A percentile compares a stretch with the other conserved stretches of the same genome.
phyloP scores from a whole-genome alignment of 2,888 invertebrate genomes.

The Epirrita christyi region DNA sequence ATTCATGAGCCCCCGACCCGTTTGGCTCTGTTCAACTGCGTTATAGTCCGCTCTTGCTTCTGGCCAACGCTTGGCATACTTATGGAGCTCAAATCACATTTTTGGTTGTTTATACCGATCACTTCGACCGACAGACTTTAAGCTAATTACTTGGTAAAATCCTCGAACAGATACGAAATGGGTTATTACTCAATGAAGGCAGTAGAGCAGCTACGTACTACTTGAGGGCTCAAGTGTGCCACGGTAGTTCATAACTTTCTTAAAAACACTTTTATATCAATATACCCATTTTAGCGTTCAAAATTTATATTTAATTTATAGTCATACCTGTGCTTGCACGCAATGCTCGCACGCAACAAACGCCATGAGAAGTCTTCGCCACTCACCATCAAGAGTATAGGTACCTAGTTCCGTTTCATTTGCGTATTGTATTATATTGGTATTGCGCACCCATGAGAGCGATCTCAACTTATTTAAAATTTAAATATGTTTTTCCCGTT shows the following conservation, averaged over 20 bases:
- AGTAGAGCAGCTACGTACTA: neutral
- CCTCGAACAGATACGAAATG: too few relatives aligned
- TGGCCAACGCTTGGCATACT: too few relatives aligned
- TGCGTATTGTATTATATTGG: constrained; percentile 1
- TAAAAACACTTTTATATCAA: neutral
- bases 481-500: constrained; percentile 14
- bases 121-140: too few relatives aligned
- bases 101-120: too few relatives aligned
- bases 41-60: too few relatives aligned
- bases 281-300: neutral
- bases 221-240: neutral
- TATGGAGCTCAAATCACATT: too few relatives aligned
- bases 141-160: too few relatives aligned
- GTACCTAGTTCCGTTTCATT: constrained; percentile 5
- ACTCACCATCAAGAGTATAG: neutral
- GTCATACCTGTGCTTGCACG: constrained; percentile 14
- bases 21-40: too few relatives aligned
- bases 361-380: constrained; percentile 11
- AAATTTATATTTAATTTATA: constrained; percentile 16
- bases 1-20: too few relatives aligned
- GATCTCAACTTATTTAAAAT: constrained; percentile 4
- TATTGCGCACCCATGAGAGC: constrained; percentile 13
- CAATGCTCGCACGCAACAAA: constrained; percentile 14
- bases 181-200: too few relatives aligned
- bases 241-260: neutral